Percentiles rank a stretch among this genome's conserved stretches.
Conservation (phyloP, 2,797 vertebrate species). For the Paramormyrops hopkinsi region DNA sequence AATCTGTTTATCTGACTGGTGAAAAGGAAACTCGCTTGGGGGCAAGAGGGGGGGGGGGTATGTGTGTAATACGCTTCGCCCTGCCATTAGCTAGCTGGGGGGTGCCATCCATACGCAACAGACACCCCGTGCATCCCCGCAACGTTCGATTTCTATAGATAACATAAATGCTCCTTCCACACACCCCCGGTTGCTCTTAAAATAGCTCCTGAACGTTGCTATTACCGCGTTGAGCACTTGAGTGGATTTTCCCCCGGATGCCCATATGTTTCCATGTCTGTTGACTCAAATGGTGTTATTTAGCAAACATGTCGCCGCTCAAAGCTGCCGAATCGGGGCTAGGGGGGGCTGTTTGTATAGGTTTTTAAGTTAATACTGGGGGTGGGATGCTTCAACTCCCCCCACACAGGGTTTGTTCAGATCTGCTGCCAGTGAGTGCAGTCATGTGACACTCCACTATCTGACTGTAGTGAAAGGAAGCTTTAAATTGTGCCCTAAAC, state of each 20-base stretch:
- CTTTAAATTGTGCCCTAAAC: neutral
- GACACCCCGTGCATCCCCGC: neutral
- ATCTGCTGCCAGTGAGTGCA: neutral
- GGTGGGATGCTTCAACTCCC: neutral
- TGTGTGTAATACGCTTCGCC: neutral
- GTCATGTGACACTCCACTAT: neutral
- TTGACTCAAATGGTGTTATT: neutral
- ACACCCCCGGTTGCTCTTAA: neutral
- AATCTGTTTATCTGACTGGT: conserved; percentile 7
- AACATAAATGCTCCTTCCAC: neutral
- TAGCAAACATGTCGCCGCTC: neutral
- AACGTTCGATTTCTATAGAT: neutral
- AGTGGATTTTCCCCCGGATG: neutral
- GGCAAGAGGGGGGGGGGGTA: neutral
- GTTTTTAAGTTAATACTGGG: neutral
- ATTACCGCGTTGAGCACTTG: neutral
- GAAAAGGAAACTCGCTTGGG: neutral
- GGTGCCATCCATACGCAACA: neutral
- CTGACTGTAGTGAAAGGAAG: neutral
- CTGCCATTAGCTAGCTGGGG: neutral
- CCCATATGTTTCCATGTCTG: neutral
- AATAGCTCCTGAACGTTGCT: neutral
- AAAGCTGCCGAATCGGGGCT: neutral
- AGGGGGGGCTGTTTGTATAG: neutral
- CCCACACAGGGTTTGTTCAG: neutral